These are phyloP conservation scores for Aleiodes alternator DNA, from an alignment of 2,888 invertebrate species.

Conservation along the genomic window DNA sequence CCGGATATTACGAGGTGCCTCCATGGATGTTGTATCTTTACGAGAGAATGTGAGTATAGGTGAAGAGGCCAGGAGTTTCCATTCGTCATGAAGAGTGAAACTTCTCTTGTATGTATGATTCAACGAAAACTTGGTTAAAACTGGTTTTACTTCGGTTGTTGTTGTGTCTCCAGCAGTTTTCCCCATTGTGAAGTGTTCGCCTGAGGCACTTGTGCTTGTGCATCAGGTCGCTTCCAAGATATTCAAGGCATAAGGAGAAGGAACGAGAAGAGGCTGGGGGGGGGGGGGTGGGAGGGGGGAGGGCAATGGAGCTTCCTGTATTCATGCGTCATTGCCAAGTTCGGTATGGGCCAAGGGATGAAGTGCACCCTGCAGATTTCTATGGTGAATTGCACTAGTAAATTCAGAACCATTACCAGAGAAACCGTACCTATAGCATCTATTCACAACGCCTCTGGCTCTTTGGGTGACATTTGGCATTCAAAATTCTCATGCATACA, in stretches of 20 bases:
- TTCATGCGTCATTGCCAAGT: constrained; percentile 51
- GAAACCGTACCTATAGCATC: not conserved
- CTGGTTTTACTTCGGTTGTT: not conserved
- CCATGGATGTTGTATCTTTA: constrained; percentile 24
- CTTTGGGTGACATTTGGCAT: constrained; percentile 31
- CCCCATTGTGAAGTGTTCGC: too few species aligned
- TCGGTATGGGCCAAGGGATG: constrained; percentile 9
- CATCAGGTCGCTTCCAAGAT: not conserved
- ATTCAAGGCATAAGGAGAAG: not conserved
- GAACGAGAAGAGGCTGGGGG: too few species aligned
- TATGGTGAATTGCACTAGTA: constrained; percentile 45
- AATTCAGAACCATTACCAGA: constrained; percentile 41
- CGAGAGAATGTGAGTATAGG: not conserved
- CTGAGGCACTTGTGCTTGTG: too few species aligned
- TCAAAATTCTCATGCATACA: constrained; percentile 16
- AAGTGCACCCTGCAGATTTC: not conserved
- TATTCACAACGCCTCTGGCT: constrained; percentile 16
- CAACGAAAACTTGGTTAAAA: constrained; percentile 17
- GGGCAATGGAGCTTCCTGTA: constrained; percentile 27
- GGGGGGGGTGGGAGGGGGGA: not conserved
- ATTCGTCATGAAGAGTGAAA: constrained; percentile 23
- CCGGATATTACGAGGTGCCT: constrained; percentile 20
- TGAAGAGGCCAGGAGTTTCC: not conserved
- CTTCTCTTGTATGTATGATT: not conserved
- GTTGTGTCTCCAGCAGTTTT: too few species aligned